Base-by-base conservation (phyloP, 2,797 vertebrate genomes). In the Caiman crocodilus region DNA sequence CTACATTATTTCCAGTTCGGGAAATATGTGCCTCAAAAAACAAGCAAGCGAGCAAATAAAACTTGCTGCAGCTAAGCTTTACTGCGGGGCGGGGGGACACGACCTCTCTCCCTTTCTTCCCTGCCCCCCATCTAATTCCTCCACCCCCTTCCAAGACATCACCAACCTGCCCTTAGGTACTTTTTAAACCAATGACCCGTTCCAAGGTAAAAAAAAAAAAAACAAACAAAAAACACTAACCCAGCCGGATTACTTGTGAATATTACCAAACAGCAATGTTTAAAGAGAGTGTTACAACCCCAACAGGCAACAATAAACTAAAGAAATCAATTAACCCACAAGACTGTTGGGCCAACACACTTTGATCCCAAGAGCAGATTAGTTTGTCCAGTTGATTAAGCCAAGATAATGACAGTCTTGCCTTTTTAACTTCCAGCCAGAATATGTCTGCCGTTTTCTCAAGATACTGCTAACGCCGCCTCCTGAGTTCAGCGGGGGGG, bases 281-380 rank as follows among this genome's bases (percentile, higher is more conserved):
- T 79, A 79, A 57, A 71, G 71, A 84, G 50, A 69, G n/a, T 57
- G 75, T 28, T 78, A 63, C 6, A 26, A 64, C 32, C 50, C 81
- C 88, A 92, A 63, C 5, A 92, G 92, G 87, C 87, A 96, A 58
- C 84, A 79, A 94, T 96, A 96, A 97, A 96, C 78, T 74, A 78
- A 55, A 92, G 59, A 97, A 97, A 85, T 90, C 95, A 95, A 94
- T 98, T 98, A 98, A 95, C 73, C 76, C n/a, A 0, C 79, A 60
- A 76, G 65, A 58, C 60, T 59, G 2, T 84, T 92, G 88, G 59
- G 84, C 83, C 57, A 85, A 89, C 92, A 92, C 55, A 15, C 84
- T 83, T 84, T 77, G 94, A 97, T 97, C 87, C 71, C 84, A 96
- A 58, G 23, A 85, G 78, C 73, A 97, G 96, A 98, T 96, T 96